These are phyloP conservation scores for Monoplex corrugatus DNA, from an alignment of 2,888 invertebrate species.

Conservation along the genomic window DNA sequence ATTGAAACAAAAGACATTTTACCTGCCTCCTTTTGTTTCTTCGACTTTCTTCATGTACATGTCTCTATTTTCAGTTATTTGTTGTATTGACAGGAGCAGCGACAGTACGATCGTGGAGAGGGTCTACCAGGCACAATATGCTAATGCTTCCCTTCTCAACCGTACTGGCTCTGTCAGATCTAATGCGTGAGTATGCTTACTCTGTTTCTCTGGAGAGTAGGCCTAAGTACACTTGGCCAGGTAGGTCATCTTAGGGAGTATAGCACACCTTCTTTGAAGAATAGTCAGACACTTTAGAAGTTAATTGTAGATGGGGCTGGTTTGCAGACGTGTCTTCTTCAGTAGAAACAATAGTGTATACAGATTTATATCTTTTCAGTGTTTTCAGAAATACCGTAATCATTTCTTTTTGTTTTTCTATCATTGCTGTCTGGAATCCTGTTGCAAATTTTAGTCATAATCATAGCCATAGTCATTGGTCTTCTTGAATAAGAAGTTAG, in stretches of 20 bases:
- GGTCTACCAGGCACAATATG: conserved; percentile 49
- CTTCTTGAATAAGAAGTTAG: neutral
- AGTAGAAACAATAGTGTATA: neutral
- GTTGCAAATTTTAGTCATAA: neutral
- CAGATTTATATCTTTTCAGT: neutral
- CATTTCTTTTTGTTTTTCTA: neutral
- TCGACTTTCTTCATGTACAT: neutral
- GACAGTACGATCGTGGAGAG: conserved; percentile 54
- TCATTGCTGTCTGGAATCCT: neutral
- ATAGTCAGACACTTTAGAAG: neutral
- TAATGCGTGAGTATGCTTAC: neutral
- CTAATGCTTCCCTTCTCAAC: conserved; percentile 44
- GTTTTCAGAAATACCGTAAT: too few species aligned
- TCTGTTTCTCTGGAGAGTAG: neutral
- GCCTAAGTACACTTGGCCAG: too few species aligned
- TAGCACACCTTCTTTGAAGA: neutral
- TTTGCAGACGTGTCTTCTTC: neutral
- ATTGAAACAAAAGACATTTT: too few species aligned
- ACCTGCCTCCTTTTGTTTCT: too few species aligned
- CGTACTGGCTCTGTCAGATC: conserved; percentile 47
- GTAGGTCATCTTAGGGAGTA: too few species aligned
- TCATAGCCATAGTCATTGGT: neutral
- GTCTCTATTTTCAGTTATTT: neutral
- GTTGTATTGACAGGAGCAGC: neutral
- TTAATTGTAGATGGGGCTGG: neutral